phyloP scores from a whole-genome alignment of 1,140 invertebrate species.

The Trichonephila clavata region DNA sequence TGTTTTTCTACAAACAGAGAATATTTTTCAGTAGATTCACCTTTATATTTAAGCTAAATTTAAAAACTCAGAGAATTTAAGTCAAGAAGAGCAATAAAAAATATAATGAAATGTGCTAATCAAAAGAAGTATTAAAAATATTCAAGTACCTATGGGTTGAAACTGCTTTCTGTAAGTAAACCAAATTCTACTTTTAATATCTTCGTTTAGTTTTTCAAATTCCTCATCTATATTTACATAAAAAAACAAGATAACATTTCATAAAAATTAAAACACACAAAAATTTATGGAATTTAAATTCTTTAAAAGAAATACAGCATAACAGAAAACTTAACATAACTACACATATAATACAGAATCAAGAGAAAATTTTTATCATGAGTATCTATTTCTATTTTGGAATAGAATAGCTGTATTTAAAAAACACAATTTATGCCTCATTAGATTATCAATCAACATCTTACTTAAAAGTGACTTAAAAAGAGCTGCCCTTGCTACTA shows the following conservation, averaged over 20 bases:
- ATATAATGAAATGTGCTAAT: not conserved
- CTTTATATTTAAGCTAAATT: not conserved
- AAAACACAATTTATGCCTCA: too few relatives aligned
- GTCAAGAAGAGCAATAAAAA: not conserved
- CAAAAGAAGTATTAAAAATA: not conserved
- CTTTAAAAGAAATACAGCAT: not conserved
- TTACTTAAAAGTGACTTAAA: too few relatives aligned
- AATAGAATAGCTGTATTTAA: too few relatives aligned
- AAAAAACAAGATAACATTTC: not conserved
- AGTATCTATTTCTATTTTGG: too few relatives aligned
- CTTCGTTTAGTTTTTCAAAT: slow-evolving; percentile 90
- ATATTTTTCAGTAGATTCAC: not conserved
- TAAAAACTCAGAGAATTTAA: not conserved
- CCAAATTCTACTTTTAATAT: slow-evolving; percentile 93
- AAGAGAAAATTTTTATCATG: too few relatives aligned
- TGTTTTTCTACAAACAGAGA: not conserved
- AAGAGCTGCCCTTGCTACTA: too few relatives aligned
- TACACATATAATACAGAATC: too few relatives aligned
- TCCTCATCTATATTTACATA: slow-evolving; percentile 79
- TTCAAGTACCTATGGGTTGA: slow-evolving; percentile 88
- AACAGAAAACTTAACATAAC: not conserved
- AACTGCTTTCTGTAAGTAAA: slow-evolving; percentile 97
- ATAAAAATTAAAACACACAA: not conserved
- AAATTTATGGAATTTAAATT: not conserved
- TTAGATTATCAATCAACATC: too few relatives aligned